Base-by-base conservation (phyloP, 2,113 vertebrate species). In the Lutjanus erythropterus region DNA sequence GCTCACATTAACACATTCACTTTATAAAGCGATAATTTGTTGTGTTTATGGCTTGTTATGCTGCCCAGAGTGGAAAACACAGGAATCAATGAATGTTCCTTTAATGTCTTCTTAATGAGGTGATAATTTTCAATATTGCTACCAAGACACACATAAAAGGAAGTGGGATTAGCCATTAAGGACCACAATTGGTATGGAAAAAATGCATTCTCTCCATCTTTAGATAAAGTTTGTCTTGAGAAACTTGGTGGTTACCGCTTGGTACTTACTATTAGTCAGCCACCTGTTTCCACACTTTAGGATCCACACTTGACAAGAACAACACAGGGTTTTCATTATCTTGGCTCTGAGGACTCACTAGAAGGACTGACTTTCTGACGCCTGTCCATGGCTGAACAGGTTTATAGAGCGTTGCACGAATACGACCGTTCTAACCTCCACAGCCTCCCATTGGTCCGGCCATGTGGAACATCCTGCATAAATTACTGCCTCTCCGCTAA, bases 401-500 rank as follows among this genome's bases (percentile, higher is more conserved):
- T 83, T 84, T 84, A 85, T 49, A n/a, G 79, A 52, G 23, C n/a
- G 19, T n/a, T 42, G 49, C 78, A 29, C 27, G 35, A 83, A 55
- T n/a, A 66, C 14, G 49, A 70, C 70, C 75, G 41, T 7, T 72
- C 52, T 86, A 70, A 88, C 87, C 85, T 82, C 81, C 56, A 69
- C 52, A 58, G 67, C 55, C 33, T 75, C 61, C 73, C 37, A 46
- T 35, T 69, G 56, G 39, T 64, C 61, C 14, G n/a, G 27, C 66
- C 78, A 73, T 71, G 89, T 81, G 86, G 84, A 90, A 75, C 73
- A 33, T 62, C 64, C 68, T 25, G 69, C 73, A 80, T 83, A 75
- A 89, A 87, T 89, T 62, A 87, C 84, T 60, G 70, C 70, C 41
- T 81, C 71, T 29, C 25, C 61, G 70, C 83, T 93, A 88, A 92